Evolutionary conservation across 2,797 vertebrate species (phyloP).

Genomic region (Hemibagrus guttatus): DNA sequence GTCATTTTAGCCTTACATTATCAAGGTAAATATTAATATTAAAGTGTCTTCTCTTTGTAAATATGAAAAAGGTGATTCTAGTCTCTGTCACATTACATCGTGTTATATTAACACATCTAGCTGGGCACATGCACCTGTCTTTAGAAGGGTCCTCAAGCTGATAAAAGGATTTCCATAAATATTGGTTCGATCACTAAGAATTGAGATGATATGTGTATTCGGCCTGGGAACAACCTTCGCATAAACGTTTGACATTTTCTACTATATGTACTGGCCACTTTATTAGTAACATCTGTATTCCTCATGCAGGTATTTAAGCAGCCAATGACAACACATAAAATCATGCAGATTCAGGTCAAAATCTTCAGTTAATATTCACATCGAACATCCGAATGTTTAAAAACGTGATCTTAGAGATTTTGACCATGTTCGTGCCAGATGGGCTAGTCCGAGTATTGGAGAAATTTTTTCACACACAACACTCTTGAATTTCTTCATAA

Average conservation of each 20-base stretch:
- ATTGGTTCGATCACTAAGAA: background rate
- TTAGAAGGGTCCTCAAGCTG: background rate
- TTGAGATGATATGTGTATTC: background rate
- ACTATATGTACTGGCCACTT: background rate
- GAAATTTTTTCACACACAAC: background rate
- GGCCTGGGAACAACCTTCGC: background rate
- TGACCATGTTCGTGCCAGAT: background rate
- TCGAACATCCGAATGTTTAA: background rate
- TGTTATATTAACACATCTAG: slow-evolving; percentile 2
- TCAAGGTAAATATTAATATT: slow-evolving; percentile 5
- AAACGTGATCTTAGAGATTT: background rate
- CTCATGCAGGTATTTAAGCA: background rate
- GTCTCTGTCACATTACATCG: background rate
- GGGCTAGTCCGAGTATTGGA: background rate
- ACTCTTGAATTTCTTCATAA: background rate
- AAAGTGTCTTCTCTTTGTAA: slow-evolving; percentile 3
- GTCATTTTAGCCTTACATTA: background rate
- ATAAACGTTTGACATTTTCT: background rate
- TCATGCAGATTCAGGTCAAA: background rate
- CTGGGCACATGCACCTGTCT: background rate
- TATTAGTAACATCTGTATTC: background rate
- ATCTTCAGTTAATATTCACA: background rate
- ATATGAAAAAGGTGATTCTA: slow-evolving; percentile 11
- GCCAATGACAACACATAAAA: background rate
- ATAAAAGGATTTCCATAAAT: background rate